phyloP scores from a whole-genome alignment of 2,888 invertebrate genomes.

The Nomada goodeniana region DNA sequence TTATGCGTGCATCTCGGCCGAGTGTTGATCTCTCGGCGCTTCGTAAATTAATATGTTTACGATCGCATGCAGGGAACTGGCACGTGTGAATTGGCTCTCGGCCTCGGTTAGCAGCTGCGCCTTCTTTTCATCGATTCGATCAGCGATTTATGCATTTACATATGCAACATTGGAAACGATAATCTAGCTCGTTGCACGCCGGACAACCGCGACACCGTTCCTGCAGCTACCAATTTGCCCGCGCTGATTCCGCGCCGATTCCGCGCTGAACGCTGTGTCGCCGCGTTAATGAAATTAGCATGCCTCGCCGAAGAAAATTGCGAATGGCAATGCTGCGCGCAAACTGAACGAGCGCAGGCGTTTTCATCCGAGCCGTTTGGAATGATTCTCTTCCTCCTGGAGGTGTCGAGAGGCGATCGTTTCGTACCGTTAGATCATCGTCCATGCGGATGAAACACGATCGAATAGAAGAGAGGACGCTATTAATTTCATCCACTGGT shows the following conservation, averaged over 20 bases:
- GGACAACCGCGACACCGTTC: constrained; percentile 18
- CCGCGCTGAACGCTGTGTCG: constrained; percentile 42
- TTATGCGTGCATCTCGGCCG: neutral
- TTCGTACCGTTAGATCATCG: neutral
- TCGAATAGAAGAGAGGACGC: constrained; percentile 5
- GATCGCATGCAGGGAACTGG: constrained; percentile 47
- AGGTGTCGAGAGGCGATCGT: constrained; percentile 11
- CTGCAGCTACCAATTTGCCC: constrained; percentile 19
- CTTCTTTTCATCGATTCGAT: constrained; percentile 62
- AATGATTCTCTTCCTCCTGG: constrained; percentile 7
- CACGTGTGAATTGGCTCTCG: constrained; percentile 60
- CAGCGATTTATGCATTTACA: constrained; percentile 52
- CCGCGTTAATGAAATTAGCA: constrained; percentile 62
- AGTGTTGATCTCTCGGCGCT: constrained; percentile 51
- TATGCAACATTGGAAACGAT: constrained; percentile 57
- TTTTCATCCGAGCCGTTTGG: constrained; percentile 19
- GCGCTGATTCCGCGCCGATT: constrained; percentile 6
- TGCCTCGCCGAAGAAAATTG: constrained; percentile 42
- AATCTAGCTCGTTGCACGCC: constrained; percentile 30
- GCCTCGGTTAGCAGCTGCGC: constrained; percentile 46
- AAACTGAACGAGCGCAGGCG: neutral
- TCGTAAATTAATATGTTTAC: constrained; percentile 62
- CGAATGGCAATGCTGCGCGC: neutral
- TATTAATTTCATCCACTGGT: constrained; percentile 27
- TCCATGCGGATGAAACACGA: constrained; percentile 13